Conservation (phyloP, 2,113 vertebrate species). For the Meles meles region DNA sequence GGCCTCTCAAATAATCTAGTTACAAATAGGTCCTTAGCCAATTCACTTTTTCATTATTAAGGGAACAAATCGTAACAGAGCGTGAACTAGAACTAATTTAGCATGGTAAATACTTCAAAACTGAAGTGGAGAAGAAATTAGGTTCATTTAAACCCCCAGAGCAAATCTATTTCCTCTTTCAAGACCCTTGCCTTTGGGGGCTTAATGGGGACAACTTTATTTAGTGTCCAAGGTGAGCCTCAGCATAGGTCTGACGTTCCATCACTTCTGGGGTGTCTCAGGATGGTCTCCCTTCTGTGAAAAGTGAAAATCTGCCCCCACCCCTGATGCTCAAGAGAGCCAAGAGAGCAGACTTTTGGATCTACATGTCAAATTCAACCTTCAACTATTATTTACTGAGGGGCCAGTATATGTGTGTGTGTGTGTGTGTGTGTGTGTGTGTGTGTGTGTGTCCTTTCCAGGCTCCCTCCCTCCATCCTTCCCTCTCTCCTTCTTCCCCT, state of each 20-base stretch:
- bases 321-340: not conserved
- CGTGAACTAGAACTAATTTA: constrained; percentile 1
- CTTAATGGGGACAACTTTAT: too few species aligned
- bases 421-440: too few species aligned
- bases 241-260: rapidly evolving
- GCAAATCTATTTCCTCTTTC: not conserved
- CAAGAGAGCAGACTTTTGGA: not conserved
- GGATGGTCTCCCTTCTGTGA: too few species aligned
- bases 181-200: not conserved
- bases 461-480: not conserved
- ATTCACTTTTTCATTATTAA: not conserved
- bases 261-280: not conserved
- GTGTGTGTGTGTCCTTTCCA: not conserved
- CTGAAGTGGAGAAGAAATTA: not conserved
- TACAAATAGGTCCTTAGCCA: not conserved
- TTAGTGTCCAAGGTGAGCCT: not conserved
- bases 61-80: not conserved
- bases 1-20: not conserved
- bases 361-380: not conserved
- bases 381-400: not conserved
- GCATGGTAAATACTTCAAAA: not conserved
- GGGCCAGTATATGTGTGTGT: not conserved
- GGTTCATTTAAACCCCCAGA: not conserved
- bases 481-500: not conserved
- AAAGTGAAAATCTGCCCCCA: not conserved